phyloP scores from a whole-genome alignment of 2,888 invertebrate species.

The Drosophila planitibia region DNA sequence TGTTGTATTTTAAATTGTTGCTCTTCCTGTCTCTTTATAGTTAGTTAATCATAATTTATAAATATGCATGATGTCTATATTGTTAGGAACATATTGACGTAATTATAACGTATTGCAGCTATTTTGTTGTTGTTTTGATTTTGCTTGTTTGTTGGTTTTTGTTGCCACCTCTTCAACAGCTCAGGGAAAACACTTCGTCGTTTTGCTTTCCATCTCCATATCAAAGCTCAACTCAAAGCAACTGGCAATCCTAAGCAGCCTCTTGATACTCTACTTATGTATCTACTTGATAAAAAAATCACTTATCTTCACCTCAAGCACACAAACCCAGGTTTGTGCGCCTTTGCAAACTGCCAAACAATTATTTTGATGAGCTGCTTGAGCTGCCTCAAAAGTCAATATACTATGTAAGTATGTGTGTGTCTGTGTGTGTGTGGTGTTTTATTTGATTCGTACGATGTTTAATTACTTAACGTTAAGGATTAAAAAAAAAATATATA shows the following conservation, averaged over 20 bases:
- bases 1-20: constrained; percentile 46
- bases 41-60: constrained; percentile 59
- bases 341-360: constrained; percentile 24
- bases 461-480: neutral
- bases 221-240: constrained; percentile 21
- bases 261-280: constrained; percentile 35
- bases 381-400: constrained; percentile 34
- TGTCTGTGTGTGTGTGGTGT: neutral
- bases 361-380: constrained; percentile 18
- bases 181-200: constrained; percentile 26
- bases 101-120: constrained; percentile 86
- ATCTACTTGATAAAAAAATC: constrained; percentile 10
- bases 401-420: constrained; percentile 1
- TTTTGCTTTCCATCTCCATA: constrained; percentile 18
- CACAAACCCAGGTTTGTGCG: constrained; percentile 2
- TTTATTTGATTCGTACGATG: neutral
- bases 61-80: constrained; percentile 77
- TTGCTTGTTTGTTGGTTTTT: neutral
- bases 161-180: constrained; percentile 24
- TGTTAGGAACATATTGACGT: constrained; percentile 86
- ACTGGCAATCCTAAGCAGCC: constrained; percentile 50
- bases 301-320: neutral
- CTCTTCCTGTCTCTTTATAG: constrained; percentile 41
- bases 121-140: constrained; percentile 60
- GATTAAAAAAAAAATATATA: constrained; percentile 20